phyloP scores from a whole-genome alignment of 2,797 vertebrate species.

The Xenops minutus region DNA sequence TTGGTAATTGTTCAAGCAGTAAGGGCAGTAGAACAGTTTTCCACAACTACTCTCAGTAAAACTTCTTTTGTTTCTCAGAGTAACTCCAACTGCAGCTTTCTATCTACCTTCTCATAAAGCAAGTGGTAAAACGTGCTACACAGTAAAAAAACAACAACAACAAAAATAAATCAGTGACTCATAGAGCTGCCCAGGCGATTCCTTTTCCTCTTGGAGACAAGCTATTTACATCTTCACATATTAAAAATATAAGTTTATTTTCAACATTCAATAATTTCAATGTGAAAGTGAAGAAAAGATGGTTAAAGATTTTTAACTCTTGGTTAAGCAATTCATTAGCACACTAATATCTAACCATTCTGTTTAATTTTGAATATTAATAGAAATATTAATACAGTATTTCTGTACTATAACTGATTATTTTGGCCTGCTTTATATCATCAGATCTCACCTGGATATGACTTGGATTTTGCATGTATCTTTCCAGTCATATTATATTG shows the following conservation, averaged over 20 bases:
- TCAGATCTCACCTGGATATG: not conserved
- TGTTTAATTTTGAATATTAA: not conserved
- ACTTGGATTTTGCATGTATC: not conserved
- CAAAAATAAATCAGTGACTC: not conserved
- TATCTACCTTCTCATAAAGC: not conserved
- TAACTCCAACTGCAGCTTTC: not conserved
- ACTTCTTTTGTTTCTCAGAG: not conserved
- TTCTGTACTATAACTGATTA: not conserved
- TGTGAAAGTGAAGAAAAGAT: not conserved
- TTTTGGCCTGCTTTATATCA: not conserved
- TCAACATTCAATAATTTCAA: not conserved
- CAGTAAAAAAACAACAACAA: not conserved
- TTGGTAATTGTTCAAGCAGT: not conserved
- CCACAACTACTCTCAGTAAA: not conserved
- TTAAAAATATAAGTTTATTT: not conserved
- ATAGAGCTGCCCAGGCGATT: not conserved
- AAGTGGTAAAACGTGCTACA: not conserved
- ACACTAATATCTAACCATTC: not conserved
- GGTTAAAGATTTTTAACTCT: not conserved
- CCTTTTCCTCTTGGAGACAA: not conserved
- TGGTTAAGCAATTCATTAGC: not conserved
- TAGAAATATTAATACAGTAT: not conserved
- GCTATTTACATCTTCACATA: not conserved
- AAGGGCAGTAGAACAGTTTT: not conserved
- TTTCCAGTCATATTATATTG: not conserved